These are phyloP conservation scores for Macropodus opercularis DNA, from an alignment of 2,797 vertebrate genomes.

Conservation along the genomic window DNA sequence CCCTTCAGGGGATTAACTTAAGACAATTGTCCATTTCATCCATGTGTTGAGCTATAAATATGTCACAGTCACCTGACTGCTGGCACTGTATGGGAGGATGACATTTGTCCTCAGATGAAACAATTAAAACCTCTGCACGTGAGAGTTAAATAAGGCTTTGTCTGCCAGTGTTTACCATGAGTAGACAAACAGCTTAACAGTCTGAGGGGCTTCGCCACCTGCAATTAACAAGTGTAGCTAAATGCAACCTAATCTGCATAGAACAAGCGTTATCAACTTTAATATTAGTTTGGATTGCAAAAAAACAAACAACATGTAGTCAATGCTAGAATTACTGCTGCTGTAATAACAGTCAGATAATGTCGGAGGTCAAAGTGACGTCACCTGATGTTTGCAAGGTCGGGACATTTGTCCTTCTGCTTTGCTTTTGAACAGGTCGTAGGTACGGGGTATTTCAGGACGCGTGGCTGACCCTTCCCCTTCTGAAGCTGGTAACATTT, in stretches of 20 bases:
- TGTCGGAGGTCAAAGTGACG: constrained; percentile 1
- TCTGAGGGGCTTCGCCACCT: background rate
- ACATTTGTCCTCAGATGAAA: constrained; percentile 24
- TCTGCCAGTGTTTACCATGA: constrained; percentile 11
- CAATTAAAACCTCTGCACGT: constrained; percentile 26
- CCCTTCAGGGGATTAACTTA: constrained; percentile 41
- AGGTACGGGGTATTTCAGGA: too few relatives aligned
- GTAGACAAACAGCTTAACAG: background rate
- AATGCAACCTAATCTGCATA: constrained; percentile 13
- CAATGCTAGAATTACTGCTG: constrained; percentile 4
- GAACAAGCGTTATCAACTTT: constrained; percentile 13
- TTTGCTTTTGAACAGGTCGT: too few relatives aligned
- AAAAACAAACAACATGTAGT: too few relatives aligned
- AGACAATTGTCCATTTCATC: constrained; percentile 33
- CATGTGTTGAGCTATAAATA: constrained; percentile 38
- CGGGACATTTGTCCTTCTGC: too few relatives aligned
- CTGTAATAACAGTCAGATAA: constrained; percentile 19
- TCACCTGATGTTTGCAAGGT: too few relatives aligned
- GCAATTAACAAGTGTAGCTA: constrained; percentile 4
- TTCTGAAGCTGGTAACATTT: too few relatives aligned
- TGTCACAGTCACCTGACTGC: constrained; percentile 11
- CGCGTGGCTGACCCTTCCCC: too few relatives aligned
- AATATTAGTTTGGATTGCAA: constrained; percentile 2
- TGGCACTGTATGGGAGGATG: constrained; percentile 13
- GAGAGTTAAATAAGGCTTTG: constrained; percentile 13